These are phyloP conservation scores for Phocoena sinus DNA, from an alignment of 2,113 vertebrate species.

Conservation along the genomic window DNA sequence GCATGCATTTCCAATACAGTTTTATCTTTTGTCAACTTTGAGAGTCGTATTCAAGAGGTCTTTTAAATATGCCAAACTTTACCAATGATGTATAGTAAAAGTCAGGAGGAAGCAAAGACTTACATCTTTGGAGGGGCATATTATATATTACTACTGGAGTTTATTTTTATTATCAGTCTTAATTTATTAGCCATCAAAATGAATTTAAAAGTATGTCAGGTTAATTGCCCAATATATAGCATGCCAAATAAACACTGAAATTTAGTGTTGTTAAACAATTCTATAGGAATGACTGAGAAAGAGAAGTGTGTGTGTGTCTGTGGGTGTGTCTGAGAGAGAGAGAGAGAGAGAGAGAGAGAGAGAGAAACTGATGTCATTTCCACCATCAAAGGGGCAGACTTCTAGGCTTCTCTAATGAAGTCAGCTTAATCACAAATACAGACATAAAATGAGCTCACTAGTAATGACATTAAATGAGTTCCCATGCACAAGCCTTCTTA, in stretches of 20 bases:
- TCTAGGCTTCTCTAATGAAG: neutral
- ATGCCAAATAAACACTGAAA: neutral
- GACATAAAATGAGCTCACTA: constrained; percentile 31
- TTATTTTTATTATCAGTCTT: neutral
- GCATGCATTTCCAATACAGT: neutral
- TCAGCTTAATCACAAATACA: neutral
- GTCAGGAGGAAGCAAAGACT: neutral
- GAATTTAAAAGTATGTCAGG: neutral
- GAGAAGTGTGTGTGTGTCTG: neutral
- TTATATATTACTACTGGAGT: neutral
- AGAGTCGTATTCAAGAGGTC: neutral
- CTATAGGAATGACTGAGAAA: neutral
- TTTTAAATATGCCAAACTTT: constrained; percentile 12
- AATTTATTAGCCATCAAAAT: neutral
- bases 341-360: neutral
- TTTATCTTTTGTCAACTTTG: neutral
- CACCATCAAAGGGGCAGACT: neutral
- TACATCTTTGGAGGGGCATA: neutral
- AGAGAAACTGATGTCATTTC: neutral
- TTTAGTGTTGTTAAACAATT: neutral
- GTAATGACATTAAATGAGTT: constrained; percentile 17
- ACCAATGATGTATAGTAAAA: neutral
- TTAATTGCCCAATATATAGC: neutral
- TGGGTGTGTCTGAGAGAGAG: neutral
- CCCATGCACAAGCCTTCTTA: constrained; percentile 14